A percentile compares a stretch with the other conserved stretches of the same genome.
These are phyloP conservation scores for Proisotoma minuta DNA, from an alignment of 2,888 invertebrate species.

Conservation along the genomic window DNA sequence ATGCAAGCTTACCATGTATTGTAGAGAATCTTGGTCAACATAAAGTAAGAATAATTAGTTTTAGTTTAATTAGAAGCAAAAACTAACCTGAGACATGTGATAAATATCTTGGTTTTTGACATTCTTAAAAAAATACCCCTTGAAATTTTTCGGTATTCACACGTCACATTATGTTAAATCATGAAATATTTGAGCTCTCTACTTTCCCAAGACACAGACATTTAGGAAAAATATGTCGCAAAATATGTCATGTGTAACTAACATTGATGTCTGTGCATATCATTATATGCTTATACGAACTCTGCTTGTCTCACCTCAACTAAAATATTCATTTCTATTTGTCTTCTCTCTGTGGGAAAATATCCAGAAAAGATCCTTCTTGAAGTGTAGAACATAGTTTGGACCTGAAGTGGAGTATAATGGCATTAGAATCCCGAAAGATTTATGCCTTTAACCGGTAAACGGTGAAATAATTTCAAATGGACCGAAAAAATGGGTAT, in stretches of 20 bases:
- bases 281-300: background rate
- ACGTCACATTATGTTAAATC: no score
- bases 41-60: conserved; percentile 60
- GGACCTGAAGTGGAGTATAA: background rate
- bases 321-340: conserved; percentile 6
- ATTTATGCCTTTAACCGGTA: conserved; percentile 6
- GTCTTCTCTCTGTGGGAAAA: conserved; percentile 2
- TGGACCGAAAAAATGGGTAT: background rate
- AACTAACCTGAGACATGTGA: no score
- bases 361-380: background rate
- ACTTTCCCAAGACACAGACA: no score
- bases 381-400: background rate
- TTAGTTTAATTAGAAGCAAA: no score
- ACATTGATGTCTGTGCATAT: conserved; percentile 6
- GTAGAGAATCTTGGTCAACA: conserved; percentile 84
- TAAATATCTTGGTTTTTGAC: no score
- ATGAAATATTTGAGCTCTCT: no score
- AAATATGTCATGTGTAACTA: conserved; percentile 5
- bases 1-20: conserved; percentile 83
- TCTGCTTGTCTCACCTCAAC: background rate
- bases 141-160: no score
- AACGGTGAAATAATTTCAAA: background rate
- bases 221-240: background rate
- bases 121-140: no score
- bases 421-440: background rate